Evolutionary conservation across 92 coral and sea anemone genomes (phyloP).

Genomic region (Phenganax stokvisi): DNA sequence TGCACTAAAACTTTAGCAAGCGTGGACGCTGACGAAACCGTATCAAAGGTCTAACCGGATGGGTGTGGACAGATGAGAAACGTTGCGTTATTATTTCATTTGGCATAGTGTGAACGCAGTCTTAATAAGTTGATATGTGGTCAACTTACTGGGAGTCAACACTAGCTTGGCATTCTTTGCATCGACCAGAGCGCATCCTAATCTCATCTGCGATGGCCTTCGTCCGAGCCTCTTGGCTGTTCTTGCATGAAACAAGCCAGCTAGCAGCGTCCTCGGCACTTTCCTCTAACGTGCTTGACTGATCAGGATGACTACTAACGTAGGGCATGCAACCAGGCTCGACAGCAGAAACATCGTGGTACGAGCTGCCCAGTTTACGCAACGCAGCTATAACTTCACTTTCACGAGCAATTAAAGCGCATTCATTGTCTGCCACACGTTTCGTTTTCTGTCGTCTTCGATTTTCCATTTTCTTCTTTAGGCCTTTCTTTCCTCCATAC

Average conservation of each 20-base stretch:
- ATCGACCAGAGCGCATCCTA: conserved; percentile 73
- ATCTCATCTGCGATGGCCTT: conserved; percentile 80
- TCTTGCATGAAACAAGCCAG: conserved; percentile 97
- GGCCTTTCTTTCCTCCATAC: conserved; percentile 76
- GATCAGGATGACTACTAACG: conserved; percentile 83
- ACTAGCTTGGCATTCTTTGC: conserved; percentile 93
- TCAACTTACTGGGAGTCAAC: conserved; percentile 75
- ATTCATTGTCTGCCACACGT: conserved; percentile 90
- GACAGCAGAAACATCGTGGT: conserved; percentile 73
- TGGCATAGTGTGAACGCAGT: too few relatives aligned
- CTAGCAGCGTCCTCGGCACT: conserved; percentile 92
- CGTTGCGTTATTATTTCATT: too few relatives aligned
- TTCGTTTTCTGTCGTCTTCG: conserved; percentile 64
- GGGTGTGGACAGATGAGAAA: too few relatives aligned
- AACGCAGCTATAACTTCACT: conserved; percentile 73
- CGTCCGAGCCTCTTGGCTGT: conserved; percentile 82
- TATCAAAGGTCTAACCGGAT: too few relatives aligned
- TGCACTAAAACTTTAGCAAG: too few relatives aligned
- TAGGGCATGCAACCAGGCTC: conserved; percentile 98
- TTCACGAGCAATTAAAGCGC: conserved; percentile 76
- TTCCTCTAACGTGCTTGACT: conserved; percentile 82
- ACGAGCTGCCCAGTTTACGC: conserved; percentile 68
- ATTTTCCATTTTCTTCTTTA: conserved; percentile 65
- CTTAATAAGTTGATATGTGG: too few relatives aligned
- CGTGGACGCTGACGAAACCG: too few relatives aligned